phyloP scores from a whole-genome alignment of 2,797 vertebrate species.

The Xyrichtys novacula region DNA sequence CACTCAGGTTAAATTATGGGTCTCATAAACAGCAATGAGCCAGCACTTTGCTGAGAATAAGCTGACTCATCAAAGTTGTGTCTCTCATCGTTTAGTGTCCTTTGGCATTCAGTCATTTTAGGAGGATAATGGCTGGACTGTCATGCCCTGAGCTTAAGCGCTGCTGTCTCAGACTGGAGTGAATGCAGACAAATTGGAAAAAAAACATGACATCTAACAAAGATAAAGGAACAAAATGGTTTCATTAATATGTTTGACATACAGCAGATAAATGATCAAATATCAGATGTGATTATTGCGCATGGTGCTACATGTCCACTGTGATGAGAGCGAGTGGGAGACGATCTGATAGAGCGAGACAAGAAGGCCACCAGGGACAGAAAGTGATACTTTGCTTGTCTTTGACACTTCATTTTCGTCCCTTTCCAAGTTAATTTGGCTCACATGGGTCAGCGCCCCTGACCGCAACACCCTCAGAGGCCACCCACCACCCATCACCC shows the following conservation, averaged over 20 bases:
- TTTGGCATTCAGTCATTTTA: not conserved
- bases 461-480: slow-evolving; percentile 53
- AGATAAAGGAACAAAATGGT: not conserved
- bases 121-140: not conserved
- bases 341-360: slow-evolving; percentile 13
- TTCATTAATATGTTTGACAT: slow-evolving; percentile 6
- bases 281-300: not conserved
- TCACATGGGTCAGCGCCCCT: slow-evolving; percentile 63
- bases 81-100: slow-evolving; percentile 5
- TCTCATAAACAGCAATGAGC: slow-evolving; percentile 27
- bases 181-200: not conserved
- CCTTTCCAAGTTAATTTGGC: slow-evolving; percentile 69
- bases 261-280: not conserved
- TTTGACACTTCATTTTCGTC: slow-evolving; percentile 62
- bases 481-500: slow-evolving; percentile 43
- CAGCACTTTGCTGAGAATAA: not conserved
- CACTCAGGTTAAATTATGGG: slow-evolving; percentile 16
- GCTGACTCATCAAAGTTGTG: slow-evolving; percentile 20
- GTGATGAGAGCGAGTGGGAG: not conserved
- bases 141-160: not conserved
- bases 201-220: not conserved
- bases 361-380: slow-evolving; percentile 18
- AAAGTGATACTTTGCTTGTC: slow-evolving; percentile 50
- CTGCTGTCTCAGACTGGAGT: not conserved
- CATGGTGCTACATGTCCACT: not conserved